Conservation (phyloP, 2,888 invertebrate species). For the Cerceris rybyensis region DNA sequence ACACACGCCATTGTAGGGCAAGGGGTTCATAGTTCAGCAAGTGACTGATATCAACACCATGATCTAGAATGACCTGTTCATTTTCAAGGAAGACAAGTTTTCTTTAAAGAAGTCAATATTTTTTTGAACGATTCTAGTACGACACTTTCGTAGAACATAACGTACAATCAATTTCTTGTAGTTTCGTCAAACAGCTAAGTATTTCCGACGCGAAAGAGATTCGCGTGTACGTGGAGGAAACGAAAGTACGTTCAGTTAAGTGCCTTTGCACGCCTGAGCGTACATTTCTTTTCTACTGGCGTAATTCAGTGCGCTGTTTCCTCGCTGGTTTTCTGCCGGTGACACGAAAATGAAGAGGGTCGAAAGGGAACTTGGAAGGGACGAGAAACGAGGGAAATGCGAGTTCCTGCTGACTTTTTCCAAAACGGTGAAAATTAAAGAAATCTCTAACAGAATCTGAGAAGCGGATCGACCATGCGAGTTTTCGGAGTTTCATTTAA, state of each 20-base stretch:
- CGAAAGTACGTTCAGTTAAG: slow-evolving; percentile 10
- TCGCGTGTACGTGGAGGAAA: slow-evolving; percentile 5
- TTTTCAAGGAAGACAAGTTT: too few species aligned
- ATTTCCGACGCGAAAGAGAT: slow-evolving; percentile 3
- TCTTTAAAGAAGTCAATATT: too few species aligned
- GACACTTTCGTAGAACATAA: too few species aligned
- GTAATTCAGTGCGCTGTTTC: slow-evolving; percentile 10
- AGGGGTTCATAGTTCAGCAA: too few species aligned
- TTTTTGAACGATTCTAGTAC: too few species aligned
- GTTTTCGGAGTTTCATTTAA: too few species aligned
- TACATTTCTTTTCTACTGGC: background rate
- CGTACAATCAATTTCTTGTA: background rate
- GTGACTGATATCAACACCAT: too few species aligned
- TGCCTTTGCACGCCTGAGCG: slow-evolving; percentile 5
- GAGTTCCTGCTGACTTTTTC: background rate
- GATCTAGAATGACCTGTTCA: too few species aligned
- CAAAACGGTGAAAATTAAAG: background rate
- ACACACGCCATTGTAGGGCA: too few species aligned
- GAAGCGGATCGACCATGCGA: background rate
- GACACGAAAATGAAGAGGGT: slow-evolving; percentile 23
- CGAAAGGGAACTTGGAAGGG: slow-evolving; percentile 1
- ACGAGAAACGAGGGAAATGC: background rate
- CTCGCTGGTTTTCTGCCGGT: slow-evolving; percentile 10
- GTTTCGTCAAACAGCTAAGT: background rate
- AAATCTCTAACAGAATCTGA: background rate